Base-by-base conservation (phyloP, 1,140 invertebrate genomes). In the Archivesica marissinica region DNA sequence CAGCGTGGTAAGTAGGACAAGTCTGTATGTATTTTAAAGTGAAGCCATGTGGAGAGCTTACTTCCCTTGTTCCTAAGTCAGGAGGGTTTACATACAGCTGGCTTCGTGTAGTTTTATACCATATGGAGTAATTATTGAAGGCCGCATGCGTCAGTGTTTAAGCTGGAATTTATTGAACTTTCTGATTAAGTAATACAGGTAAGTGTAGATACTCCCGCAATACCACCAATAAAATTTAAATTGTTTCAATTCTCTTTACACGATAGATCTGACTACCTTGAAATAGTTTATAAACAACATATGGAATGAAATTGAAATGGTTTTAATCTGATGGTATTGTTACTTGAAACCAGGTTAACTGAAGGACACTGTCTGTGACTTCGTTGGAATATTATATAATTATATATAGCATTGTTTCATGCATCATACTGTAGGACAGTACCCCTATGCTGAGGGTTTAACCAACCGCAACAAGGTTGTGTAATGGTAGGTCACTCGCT, bases 81-180 rank as follows among this genome's bases (percentile, higher is more conserved):
- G 33, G 28, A 35, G 59, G 59, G 59, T 64, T 64, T 25, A n/a
- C n/a, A n/a, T n/a, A n/a, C 33, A 30, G 28, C 23, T n/a, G 50
- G 50, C 23, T 59, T 25, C 3, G 2, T 28, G 13, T 11, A 59
- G 11, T 59, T 33, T 64, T 64, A n/a, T n/a, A 64, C 59, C 59
- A 64, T 64, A 64, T 64, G 59, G 59, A 64, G 59, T 13, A 64
- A 35, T 64, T 35, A 9, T 11, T 35, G 59, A 64, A 35, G 59
- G 59, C n/a, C 59, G n/a, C 59, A 64, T 64, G 59, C 38, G 59
- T 64, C 59, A 64, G 30, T 64, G 59, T 64, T 35, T 64, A 64
- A 35, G 30, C 59, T 35, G 38, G 13, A 25, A 64, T 13, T 64
- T 64, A 33, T 33, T 64, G 59, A 64, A 17, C 38, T 64, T 64